Percentiles rank a stretch among this genome's conserved stretches.
phyloP scores from a whole-genome alignment of 2,888 invertebrate genomes.

The Apantesis nais region DNA sequence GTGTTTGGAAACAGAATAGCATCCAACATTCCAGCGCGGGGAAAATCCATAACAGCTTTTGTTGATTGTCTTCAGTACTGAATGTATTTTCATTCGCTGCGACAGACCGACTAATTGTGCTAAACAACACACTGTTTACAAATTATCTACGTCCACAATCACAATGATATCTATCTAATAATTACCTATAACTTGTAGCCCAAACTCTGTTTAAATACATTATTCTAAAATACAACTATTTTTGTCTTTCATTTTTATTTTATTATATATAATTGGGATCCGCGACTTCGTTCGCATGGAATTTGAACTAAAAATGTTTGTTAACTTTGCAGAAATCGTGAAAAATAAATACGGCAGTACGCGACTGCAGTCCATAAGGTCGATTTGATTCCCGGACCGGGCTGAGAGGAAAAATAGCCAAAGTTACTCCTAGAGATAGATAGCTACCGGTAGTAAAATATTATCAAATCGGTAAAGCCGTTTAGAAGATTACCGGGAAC shows the following conservation, averaged over 20 bases:
- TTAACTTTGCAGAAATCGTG: too few relatives aligned
- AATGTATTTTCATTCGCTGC: constrained; percentile 68
- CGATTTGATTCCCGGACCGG: too few relatives aligned
- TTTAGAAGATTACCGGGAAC: too few relatives aligned
- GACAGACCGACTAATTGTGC: constrained; percentile 64
- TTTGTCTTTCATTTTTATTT: not conserved
- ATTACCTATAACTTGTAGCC: constrained; percentile 49
- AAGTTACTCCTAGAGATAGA: too few relatives aligned
- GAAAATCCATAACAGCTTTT: constrained; percentile 73
- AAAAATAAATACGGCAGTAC: too few relatives aligned
- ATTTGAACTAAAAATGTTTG: too few relatives aligned
- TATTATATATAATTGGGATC: too few relatives aligned
- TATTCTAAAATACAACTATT: not conserved
- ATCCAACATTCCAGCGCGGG: constrained; percentile 65
- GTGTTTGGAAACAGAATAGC: constrained; percentile 51
- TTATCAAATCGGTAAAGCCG: too few relatives aligned
- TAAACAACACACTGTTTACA: constrained; percentile 76
- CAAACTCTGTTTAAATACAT: constrained; percentile 6
- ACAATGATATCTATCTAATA: constrained; percentile 65
- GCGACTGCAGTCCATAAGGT: too few relatives aligned
- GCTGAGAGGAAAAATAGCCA: too few relatives aligned
- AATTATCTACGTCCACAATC: constrained; percentile 76
- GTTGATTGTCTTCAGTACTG: constrained; percentile 65
- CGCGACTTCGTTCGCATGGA: too few relatives aligned
- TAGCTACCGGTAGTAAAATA: too few relatives aligned